Percentiles rank a stretch among this genome's conserved stretches.
These are phyloP conservation scores for Kuschelorhynchus macadamiae DNA, from an alignment of 2,888 invertebrate genomes.

Conservation along the genomic window DNA sequence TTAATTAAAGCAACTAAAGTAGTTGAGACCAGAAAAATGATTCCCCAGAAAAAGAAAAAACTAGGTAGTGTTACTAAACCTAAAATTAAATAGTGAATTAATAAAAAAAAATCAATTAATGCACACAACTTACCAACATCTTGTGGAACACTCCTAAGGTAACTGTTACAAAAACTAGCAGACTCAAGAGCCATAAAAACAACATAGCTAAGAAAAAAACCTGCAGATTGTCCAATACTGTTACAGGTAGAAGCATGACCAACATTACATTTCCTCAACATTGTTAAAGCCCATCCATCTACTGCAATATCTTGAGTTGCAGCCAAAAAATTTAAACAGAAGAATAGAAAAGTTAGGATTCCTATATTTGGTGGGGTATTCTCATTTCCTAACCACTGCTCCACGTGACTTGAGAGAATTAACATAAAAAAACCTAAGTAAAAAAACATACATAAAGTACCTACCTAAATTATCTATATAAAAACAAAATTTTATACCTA, in stretches of 20 bases:
- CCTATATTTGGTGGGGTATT: slow-evolving; percentile 77
- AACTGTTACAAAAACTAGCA: slow-evolving; percentile 94
- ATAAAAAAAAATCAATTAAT: neutral
- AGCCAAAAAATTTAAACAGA: slow-evolving; percentile 93
- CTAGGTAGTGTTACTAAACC: slow-evolving; percentile 72
- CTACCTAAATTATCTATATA: neutral
- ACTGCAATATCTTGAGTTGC: slow-evolving; percentile 99
- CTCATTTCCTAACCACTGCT: slow-evolving; percentile 83
- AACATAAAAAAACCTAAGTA: slow-evolving; percentile 79
- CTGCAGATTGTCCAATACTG: slow-evolving; percentile 97
- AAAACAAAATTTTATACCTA: slow-evolving; percentile 71
- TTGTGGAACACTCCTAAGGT: slow-evolving; percentile 81
- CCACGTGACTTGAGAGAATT: slow-evolving; percentile 81
- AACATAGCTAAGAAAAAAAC: slow-evolving; percentile 97
- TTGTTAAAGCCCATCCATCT: slow-evolving; percentile 99
- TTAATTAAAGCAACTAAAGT: slow-evolving; percentile 92
- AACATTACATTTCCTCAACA: slow-evolving; percentile 96
- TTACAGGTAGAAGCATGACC: slow-evolving; percentile 99
- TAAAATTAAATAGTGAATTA: slow-evolving; percentile 47
- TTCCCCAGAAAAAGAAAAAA: slow-evolving; percentile 96
- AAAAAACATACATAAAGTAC: neutral
- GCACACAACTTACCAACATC: slow-evolving; percentile 74
- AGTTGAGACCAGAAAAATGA: slow-evolving; percentile 91
- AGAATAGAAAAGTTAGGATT: slow-evolving; percentile 88
- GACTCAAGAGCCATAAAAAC: slow-evolving; percentile 97